Evolutionary conservation across 2,797 vertebrate species (phyloP), one percentile per base, ranked within the genome.

Genomic region (Hoplostethus atlanticus): DNA sequence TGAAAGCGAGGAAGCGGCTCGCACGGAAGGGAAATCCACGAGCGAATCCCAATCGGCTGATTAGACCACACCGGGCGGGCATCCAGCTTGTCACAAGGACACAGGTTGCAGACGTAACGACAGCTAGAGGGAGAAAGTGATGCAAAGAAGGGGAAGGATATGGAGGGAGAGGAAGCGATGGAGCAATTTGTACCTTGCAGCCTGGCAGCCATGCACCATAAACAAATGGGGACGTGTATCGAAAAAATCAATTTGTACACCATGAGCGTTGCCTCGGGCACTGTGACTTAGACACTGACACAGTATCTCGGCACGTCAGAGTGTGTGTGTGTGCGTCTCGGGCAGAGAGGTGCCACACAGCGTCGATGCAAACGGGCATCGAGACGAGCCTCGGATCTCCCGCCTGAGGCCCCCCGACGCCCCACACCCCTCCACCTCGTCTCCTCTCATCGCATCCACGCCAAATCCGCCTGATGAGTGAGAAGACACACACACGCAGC

Each of bases 281-380:
- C 56, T 3, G 31, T 64, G 56, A 83, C 75, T 76, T 74, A 56
- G 53, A 72, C 76, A 67, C 73, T 77, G 84, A 85, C 82, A 80
- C 31, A 71, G 89, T 75, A 75, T 88, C 86, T 86, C 75, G 46
- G 84, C 84, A 8, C 57, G 42, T 91, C 90, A 83, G 70, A 5
- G 67, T 51, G 77, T 71, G 79, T 83, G 83, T 56, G 21, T 21
- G 21, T 21, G 21, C 21, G 80, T 84, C 68, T 68, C 59, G 16
- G 68, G 77, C 76, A 91, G 93, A 93, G 90, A 91, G 88, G 87
- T 93, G 93, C 90, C 91, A 93, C 90, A 85, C 89, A 89, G 88
- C 51, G 78, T 91, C 78, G 95, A 83, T 94, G 96, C 86, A 96
- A 97, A 47, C 95, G 89, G 73, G 95, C 96, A 86, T 96, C 96